phyloP scores from a whole-genome alignment of 64 coral and sea anemone genomes.

The Pachyseris speciosa region DNA sequence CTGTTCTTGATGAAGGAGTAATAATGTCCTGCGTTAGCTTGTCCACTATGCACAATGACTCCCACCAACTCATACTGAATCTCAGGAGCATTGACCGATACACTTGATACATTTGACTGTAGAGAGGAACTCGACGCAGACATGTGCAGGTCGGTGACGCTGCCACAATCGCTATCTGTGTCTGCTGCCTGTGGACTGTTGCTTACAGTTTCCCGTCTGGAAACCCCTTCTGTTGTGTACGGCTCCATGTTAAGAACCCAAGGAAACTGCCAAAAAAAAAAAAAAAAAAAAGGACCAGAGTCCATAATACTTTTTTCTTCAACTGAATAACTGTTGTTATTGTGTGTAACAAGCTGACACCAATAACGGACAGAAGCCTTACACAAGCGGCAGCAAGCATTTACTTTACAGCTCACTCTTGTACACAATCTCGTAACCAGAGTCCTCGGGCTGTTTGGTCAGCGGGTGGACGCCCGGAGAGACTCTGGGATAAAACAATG shows the following conservation, averaged over 20 bases:
- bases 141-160: conserved; percentile 62
- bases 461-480: too few relatives aligned
- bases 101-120: conserved; percentile 52
- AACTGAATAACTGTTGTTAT: too few relatives aligned
- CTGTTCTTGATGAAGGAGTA: conserved; percentile 94
- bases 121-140: conserved; percentile 74
- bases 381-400: too few relatives aligned
- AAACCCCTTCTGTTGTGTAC: conserved; percentile 86
- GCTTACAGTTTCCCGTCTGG: conserved; percentile 57
- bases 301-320: too few relatives aligned
- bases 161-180: conserved; percentile 77
- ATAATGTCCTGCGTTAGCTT: conserved; percentile 93
- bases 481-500: too few relatives aligned
- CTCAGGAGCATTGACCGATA: conserved; percentile 37
- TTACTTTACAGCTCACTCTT: too few relatives aligned
- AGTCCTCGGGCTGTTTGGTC: too few relatives aligned
- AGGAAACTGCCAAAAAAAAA: conserved; percentile 69
- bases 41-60: conserved; percentile 87
- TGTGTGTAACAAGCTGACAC: too few relatives aligned
- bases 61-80: conserved; percentile 89
- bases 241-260: conserved; percentile 95
- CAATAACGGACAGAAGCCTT: too few relatives aligned
- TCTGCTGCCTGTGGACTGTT: conserved; percentile 27
- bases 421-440: too few relatives aligned
- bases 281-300: too few relatives aligned